Evolutionary conservation across 1,140 invertebrate species (phyloP), one percentile per base, ranked within the genome.

Genomic region (Halyomorpha halys): DNA sequence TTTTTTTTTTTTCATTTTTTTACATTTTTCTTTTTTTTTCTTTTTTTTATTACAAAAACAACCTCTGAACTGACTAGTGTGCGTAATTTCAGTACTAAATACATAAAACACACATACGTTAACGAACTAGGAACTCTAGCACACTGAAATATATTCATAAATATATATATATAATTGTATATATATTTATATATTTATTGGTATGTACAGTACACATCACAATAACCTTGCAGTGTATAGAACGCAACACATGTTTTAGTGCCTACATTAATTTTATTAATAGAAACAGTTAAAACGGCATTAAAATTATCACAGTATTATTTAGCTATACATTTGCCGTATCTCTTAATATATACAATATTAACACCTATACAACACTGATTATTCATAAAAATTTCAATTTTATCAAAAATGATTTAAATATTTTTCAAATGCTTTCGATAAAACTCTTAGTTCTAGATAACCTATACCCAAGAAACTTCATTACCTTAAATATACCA

Each of bases 31-130:
- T 13, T 39, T 39, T 39, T 39, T 39, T 39, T 39, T 39, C 13
- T 9, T 39, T 39, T 51, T 65, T 65, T 65, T 18, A 44, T 62
- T 67, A 67, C 61, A 67, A 67, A 67, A 67, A 67, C 66, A 65
- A 65, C 66, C 63, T 65, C 63, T 63, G 64, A 23, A 59, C 54
- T 68, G 49, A 61, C 64, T 66, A 68, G 62, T 68, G 64, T 68
- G 67, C 64, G 67, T 63, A 64, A 63, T 64, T 63, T 63, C 63
- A 63, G 47, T 65, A 62, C 66, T 67, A 67, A 39, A 60, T 65
- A 65, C 64, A 65, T 65, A 62, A 39, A 65, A 65, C 49, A 65
- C 64, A 65, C 64, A 65, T 65, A 65, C 64, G 39, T 62, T 65
- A 39, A 65, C 59, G 59, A 65, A 61, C 64, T 65, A 65, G 64